Evolutionary conservation across 2,113 vertebrate genomes (phyloP), one percentile per base, ranked within the genome.

Genomic region (Seriola rivoliana): DNA sequence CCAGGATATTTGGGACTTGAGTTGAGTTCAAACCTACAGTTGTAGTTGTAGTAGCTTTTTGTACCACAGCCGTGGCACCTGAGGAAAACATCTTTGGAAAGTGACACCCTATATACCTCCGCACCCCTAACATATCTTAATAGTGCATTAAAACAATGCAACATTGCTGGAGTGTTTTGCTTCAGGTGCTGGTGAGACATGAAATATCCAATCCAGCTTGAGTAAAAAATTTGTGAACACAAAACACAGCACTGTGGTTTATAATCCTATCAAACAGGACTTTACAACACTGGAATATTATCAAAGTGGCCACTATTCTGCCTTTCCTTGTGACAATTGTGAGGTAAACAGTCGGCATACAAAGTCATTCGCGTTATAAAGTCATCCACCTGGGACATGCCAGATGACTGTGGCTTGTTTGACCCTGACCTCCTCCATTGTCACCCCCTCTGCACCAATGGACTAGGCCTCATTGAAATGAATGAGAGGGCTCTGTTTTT

Each of bases 401-500:
- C 16, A 25, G 13, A 23, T 55, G 52, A 23, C 14, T 6, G 8
- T 32, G 7, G 69, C n/a, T 12, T n/a, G 38, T 59, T 46, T 58
- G 69, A 71, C 69, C 54, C 16, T 3, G 9, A 4, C 36, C 21
- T 1, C 10, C 67, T 32, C 5, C 16, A 21, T 10, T 32, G 65
- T 16, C 14, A 32, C 48, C 16, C 46, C 66, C 5, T 57, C 8
- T 25, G 8, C n/a, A 32, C 16, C 38, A 21, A 38, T 19, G 25
- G 4, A 34, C 23, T 29, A 29, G 40, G 9, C 40, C 23, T 74
- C 44, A 63, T 63, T 17, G 29, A 36, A 48, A 74, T 59, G 52
- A 58, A 59, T 59, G 54, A 58, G 52, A 73, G 40, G 42, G 16
- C 71, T 48, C 40, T 48, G 38, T 48, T 58, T 32, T 48, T 46